phyloP scores from a whole-genome alignment of 2,113 vertebrate species.

The Greenwoodochromis staneri region DNA sequence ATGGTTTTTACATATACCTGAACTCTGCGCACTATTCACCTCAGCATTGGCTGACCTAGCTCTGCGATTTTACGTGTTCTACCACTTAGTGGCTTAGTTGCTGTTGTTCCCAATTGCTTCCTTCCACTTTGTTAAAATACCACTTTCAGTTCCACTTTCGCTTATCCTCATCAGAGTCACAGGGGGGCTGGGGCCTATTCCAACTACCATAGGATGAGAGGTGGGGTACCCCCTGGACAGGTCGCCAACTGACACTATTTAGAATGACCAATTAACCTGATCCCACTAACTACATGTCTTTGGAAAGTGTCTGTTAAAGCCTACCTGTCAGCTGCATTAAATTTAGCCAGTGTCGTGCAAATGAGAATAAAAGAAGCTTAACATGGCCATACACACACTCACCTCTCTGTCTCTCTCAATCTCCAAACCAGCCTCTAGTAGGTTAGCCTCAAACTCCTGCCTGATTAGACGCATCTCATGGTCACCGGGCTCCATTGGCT shows the following conservation, averaged over 20 bases:
- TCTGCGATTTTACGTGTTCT: background rate
- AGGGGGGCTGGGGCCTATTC: background rate
- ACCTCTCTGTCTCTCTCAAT: conserved; percentile 85
- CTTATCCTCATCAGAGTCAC: background rate
- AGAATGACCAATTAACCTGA: background rate
- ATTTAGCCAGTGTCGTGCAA: background rate
- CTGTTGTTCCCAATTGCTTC: background rate
- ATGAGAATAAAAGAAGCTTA: background rate
- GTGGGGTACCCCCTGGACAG: background rate
- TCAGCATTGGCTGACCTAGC: background rate
- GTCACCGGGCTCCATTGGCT: conserved; percentile 72
- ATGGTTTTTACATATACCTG: background rate
- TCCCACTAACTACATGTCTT: background rate
- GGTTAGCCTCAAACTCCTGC: conserved; percentile 84
- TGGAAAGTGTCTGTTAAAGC: background rate
- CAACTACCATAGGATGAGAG: background rate
- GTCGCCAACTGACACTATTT: background rate
- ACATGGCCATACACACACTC: background rate
- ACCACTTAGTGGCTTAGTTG: background rate
- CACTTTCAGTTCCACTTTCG: background rate
- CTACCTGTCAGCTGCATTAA: background rate
- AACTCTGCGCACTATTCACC: background rate
- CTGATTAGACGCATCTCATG: conserved; percentile 81
- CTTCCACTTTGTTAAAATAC: background rate
- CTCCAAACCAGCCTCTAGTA: conserved; percentile 86